phyloP scores from a whole-genome alignment of 2,113 vertebrate genomes.

The Pardalotus punctatus region DNA sequence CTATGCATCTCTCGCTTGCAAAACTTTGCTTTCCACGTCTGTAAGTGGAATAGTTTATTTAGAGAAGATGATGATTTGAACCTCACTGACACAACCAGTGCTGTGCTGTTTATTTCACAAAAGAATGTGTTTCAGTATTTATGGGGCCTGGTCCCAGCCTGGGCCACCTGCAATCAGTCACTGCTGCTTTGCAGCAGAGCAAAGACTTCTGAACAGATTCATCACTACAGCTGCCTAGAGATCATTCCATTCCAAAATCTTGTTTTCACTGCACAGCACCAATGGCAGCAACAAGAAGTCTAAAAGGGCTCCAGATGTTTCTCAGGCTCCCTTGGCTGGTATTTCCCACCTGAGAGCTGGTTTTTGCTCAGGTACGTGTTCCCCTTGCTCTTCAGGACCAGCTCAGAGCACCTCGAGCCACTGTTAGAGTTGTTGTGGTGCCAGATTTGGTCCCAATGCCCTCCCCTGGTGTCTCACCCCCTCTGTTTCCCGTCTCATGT shows the following conservation, averaged over 20 bases:
- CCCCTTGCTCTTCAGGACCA: not conserved
- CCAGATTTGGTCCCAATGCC: not conserved
- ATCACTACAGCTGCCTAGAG: not conserved
- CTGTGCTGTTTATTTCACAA: not conserved
- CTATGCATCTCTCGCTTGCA: not conserved
- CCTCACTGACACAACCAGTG: not conserved
- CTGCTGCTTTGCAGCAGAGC: not conserved
- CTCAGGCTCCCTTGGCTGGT: not conserved
- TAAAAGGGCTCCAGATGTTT: not conserved
- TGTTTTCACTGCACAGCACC: not conserved
- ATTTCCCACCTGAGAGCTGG: not conserved
- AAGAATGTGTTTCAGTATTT: not conserved
- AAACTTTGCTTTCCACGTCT: not conserved
- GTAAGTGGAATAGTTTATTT: not conserved
- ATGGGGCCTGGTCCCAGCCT: not conserved
- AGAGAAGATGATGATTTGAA: not conserved
- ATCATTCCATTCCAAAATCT: not conserved
- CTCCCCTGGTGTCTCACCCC: not conserved
- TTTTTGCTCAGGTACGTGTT: accelerated
- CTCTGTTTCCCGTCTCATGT: accelerated
- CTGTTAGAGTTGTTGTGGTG: not conserved
- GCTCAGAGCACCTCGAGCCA: not conserved
- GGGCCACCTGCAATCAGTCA: not conserved
- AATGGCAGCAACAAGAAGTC: not conserved
- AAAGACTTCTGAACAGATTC: not conserved